Percentiles rank a stretch among this genome's conserved stretches.
Conservation (phyloP, 2,797 vertebrate genomes). For the Uromys caudimaculatus region DNA sequence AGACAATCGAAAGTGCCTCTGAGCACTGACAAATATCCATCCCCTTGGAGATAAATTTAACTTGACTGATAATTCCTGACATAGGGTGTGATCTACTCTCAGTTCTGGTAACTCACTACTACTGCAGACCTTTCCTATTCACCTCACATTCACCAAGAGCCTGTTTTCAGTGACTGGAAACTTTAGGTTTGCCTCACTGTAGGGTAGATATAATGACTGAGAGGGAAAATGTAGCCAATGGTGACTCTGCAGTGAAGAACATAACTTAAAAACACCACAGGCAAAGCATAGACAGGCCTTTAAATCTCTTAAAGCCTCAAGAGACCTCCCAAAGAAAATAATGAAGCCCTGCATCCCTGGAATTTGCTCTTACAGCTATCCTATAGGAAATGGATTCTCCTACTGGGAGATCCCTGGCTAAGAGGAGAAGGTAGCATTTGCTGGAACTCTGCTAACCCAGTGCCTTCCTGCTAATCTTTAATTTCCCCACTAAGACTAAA, state of each 20-base stretch:
- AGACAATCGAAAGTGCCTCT: not conserved
- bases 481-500: constrained; percentile 36
- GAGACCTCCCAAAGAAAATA: constrained; percentile 31
- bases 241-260: not conserved
- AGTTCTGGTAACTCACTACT: not conserved
- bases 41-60: not conserved
- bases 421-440: not conserved
- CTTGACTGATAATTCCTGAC: not conserved
- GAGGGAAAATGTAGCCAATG: not conserved
- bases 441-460: not conserved
- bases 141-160: not conserved
- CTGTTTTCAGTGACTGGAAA: not conserved
- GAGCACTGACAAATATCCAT: not conserved
- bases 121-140: not conserved
- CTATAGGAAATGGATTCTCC: not conserved
- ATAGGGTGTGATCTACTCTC: accelerated
- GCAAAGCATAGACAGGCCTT: not conserved
- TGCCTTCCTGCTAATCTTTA: not conserved
- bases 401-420: not conserved
- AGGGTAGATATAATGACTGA: not conserved
- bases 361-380: not conserved
- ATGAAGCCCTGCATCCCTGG: not conserved
- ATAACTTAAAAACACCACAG: not conserved
- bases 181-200: not conserved
- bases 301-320: not conserved